These are phyloP conservation scores for Syngnathus typhle DNA, from an alignment of 2,113 vertebrate species.

Conservation along the genomic window DNA sequence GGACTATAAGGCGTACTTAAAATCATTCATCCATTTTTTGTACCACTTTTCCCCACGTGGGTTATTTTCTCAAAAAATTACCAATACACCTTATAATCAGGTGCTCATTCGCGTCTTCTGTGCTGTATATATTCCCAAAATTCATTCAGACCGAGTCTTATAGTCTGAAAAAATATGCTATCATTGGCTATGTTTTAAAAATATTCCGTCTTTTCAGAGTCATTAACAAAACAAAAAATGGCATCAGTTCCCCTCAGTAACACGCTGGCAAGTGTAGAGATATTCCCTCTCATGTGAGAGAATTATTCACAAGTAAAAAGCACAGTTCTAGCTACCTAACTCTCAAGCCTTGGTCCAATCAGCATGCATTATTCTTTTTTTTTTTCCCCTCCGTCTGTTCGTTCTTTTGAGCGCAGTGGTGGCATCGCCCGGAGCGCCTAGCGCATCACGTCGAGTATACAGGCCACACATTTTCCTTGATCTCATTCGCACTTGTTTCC, in stretches of 20 bases:
- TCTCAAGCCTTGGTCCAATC: constrained; percentile 41
- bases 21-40: too few species aligned
- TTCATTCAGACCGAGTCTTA: too few species aligned
- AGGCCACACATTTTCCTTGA: constrained; percentile 17
- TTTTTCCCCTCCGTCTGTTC: constrained; percentile 41
- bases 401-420: constrained; percentile 36
- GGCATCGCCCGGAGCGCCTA: constrained; percentile 41
- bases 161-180: too few species aligned
- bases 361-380: constrained; percentile 63
- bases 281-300: constrained; percentile 47
- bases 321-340: constrained; percentile 41
- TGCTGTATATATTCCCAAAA: too few species aligned
- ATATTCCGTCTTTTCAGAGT: not conserved
- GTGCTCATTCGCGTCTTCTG: too few species aligned
- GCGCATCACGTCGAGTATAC: constrained; percentile 40
- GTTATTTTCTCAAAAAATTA: too few species aligned
- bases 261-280: constrained; percentile 12
- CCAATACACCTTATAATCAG: too few species aligned
- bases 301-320: constrained; percentile 59
- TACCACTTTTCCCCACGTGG: too few species aligned
- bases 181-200: not conserved
- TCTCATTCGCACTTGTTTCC: constrained; percentile 24
- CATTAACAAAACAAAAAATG: constrained; percentile 34
- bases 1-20: too few species aligned
- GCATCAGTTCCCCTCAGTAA: constrained; percentile 16